A percentile compares a stretch with the other conserved stretches of the same genome.
phyloP scores from a whole-genome alignment of 2,888 invertebrate genomes.

The Amphimallon solstitiale region DNA sequence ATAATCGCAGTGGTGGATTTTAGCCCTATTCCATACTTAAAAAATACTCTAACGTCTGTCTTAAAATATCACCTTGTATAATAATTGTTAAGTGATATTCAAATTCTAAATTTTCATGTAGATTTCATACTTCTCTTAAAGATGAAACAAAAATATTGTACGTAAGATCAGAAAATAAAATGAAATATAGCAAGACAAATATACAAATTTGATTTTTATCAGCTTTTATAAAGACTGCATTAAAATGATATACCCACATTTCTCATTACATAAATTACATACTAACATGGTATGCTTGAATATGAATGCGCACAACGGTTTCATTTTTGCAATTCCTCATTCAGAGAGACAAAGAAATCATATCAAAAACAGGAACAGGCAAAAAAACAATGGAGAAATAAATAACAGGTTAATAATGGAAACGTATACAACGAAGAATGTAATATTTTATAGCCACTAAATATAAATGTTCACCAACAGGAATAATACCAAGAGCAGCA shows the following conservation, averaged over 20 bases:
- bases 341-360: slow-evolving; percentile 18
- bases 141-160: too few species aligned
- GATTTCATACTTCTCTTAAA: too few species aligned
- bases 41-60: too few species aligned
- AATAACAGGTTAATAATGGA: slow-evolving; percentile 33
- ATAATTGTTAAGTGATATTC: too few species aligned
- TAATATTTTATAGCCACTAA: slow-evolving; percentile 34
- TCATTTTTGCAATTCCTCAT: slow-evolving; percentile 16
- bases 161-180: too few species aligned
- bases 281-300: neutral
- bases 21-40: too few species aligned
- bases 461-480: slow-evolving; percentile 26
- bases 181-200: too few species aligned
- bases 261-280: slow-evolving; percentile 23
- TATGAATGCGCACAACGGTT: neutral
- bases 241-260: slow-evolving; percentile 6
- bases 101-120: too few species aligned
- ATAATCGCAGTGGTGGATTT: too few species aligned
- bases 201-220: too few species aligned
- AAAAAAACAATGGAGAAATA: slow-evolving; percentile 25
- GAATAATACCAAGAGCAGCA: slow-evolving; percentile 19
- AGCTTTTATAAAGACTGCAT: neutral
- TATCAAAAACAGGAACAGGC: slow-evolving; percentile 10
- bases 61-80: too few species aligned
- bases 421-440: slow-evolving; percentile 28